phyloP scores from a whole-genome alignment of 2,113 vertebrate species.

The Vireo altiloquus region DNA sequence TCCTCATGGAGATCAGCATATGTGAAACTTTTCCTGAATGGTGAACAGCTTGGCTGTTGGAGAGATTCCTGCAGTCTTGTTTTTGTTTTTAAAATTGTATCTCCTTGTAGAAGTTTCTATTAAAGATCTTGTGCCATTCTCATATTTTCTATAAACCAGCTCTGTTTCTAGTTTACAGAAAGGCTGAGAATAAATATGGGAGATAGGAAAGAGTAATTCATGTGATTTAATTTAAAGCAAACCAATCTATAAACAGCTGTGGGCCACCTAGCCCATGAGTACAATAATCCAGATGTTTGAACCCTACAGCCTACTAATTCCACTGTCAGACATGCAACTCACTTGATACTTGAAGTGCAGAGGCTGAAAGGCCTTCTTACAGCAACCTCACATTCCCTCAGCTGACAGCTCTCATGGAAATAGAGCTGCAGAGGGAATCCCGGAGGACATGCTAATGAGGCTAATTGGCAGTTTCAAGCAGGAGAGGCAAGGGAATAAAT shows the following conservation, averaged over 20 bases:
- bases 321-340: neutral
- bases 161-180: neutral
- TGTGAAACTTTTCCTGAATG: neutral
- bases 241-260: neutral
- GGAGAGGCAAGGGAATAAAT: conserved; percentile 58
- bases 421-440: conserved; percentile 31
- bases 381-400: neutral
- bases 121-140: neutral
- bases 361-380: neutral
- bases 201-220: neutral
- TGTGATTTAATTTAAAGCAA: neutral
- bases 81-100: neutral
- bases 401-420: conserved; percentile 33
- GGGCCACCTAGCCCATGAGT: neutral
- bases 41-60: neutral
- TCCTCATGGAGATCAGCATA: neutral
- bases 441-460: conserved; percentile 54
- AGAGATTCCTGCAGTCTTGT: neutral
- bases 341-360: neutral
- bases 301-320: neutral
- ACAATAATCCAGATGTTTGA: neutral
- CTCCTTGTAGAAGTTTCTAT: neutral
- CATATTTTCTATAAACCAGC: neutral
- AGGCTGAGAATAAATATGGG: neutral
- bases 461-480: conserved; percentile 41